phyloP scores from a whole-genome alignment of 2,888 invertebrate species.

The Deilephila elpenor region DNA sequence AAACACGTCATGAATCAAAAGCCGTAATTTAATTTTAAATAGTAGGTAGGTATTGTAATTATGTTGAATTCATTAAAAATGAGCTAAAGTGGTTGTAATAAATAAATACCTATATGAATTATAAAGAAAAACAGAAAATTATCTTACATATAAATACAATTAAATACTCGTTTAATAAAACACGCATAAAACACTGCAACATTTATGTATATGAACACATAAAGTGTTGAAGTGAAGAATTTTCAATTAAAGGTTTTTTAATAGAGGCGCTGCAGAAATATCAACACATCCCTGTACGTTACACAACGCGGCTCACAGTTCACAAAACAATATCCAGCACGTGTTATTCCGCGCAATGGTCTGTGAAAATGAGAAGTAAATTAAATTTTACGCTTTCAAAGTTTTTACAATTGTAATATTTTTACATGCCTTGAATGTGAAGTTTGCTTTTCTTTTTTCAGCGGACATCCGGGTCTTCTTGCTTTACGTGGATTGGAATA shows the following conservation, averaged over 20 bases:
- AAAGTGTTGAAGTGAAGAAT: not conserved
- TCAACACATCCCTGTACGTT: not conserved
- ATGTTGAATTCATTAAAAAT: too few relatives aligned
- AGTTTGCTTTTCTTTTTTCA: slow-evolving; percentile 6
- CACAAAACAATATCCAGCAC: slow-evolving; percentile 12
- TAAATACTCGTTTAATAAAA: too few relatives aligned
- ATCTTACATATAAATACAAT: too few relatives aligned
- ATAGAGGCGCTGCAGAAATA: not conserved
- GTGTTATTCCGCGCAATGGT: not conserved
- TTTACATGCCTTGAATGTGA: slow-evolving; percentile 14
- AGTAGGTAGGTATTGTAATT: too few relatives aligned
- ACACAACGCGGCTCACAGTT: not conserved
- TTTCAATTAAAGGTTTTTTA: not conserved
- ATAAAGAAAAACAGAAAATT: too few relatives aligned
- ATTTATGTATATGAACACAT: too few relatives aligned
- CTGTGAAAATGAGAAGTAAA: slow-evolving; percentile 19
- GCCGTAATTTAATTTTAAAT: too few relatives aligned
- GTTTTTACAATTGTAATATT: slow-evolving; percentile 20
- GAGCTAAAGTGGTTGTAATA: too few relatives aligned
- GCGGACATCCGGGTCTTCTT: slow-evolving; percentile 21
- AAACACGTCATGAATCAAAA: too few relatives aligned
- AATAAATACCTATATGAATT: too few relatives aligned
- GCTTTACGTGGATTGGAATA: slow-evolving; percentile 24
- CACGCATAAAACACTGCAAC: too few relatives aligned
- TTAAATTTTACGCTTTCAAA: slow-evolving; percentile 21